Evolutionary conservation across 2,888 invertebrate genomes (phyloP).

Genomic region (Andrena bucephala): DNA sequence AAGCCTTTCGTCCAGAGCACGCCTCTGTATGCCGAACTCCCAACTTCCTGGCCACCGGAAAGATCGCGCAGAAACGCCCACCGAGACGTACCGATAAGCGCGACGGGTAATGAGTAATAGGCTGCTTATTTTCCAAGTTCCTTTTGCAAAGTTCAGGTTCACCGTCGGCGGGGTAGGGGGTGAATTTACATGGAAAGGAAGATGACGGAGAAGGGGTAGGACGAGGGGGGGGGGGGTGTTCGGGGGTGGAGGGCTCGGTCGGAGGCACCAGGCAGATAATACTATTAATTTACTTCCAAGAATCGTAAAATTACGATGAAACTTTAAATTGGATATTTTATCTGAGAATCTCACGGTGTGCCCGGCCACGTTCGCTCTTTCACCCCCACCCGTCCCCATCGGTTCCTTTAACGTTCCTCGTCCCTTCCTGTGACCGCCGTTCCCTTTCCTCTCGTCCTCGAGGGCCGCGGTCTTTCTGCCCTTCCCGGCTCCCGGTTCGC

Average conservation of each 20-base stretch:
- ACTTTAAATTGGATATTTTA: conserved; percentile 83
- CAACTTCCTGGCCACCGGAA: conserved; percentile 39
- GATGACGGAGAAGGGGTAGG: conserved; percentile 25
- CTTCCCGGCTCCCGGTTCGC: conserved; percentile 20
- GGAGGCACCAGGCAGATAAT: conserved; percentile 77
- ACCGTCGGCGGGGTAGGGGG: conserved; percentile 21
- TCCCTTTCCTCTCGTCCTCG: conserved; percentile 31
- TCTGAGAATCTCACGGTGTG: conserved; percentile 75
- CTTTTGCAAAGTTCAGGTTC: conserved; percentile 50
- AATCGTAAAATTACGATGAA: conserved; percentile 84
- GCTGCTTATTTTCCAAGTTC: conserved; percentile 81
- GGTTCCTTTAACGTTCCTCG: conserved; percentile 51
- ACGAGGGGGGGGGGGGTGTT: not conserved
- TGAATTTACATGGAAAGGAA: conserved; percentile 20
- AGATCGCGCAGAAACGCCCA: conserved; percentile 54
- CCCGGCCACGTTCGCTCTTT: conserved; percentile 45
- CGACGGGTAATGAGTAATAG: conserved; percentile 79
- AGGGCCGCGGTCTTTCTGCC: conserved; percentile 4
- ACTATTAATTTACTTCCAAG: conserved; percentile 83
- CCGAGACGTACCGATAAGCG: conserved; percentile 66
- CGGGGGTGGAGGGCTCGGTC: conserved; percentile 25
- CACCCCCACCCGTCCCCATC: conserved; percentile 19
- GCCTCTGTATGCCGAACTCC: conserved; percentile 33
- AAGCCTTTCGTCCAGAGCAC: conserved; percentile 23
- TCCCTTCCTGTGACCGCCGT: conserved; percentile 13